Base-by-base conservation (phyloP, 2,888 invertebrate genomes). In the Phyllotreta cruciferae region DNA sequence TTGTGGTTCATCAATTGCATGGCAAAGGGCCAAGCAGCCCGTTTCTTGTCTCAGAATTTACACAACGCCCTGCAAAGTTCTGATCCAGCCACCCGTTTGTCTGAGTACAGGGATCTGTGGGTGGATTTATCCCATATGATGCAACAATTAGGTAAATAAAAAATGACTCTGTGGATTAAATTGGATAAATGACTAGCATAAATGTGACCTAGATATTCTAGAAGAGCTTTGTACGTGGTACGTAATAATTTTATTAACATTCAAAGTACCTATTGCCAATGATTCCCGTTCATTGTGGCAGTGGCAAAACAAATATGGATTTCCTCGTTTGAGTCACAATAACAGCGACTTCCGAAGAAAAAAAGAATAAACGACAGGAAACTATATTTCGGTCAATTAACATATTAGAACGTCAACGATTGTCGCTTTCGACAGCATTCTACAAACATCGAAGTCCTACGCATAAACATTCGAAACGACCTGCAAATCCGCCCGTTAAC, bases 111-210 rank as follows among this genome's bases (percentile, higher is more conserved):
- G 9, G 87, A 89, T 76, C 66, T 79, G 52, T 79, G 79, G 79
- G 88, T 90, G 0, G 90, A 90, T 73, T 79, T 90, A 24, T 90
- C 90, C 2, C 89, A 90, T 70, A 89, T 90, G 88, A 90, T 90
- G 90, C 90, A 90, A 76, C 90, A 90, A 75, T 79, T 90, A 64
- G 90, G 89, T 82, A 81, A 87, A 63, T 52, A 11, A 4, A 24
- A 24, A 24, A 3, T 24, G 24, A 3, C 4, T 24, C 4, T 24
- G 24, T 3, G 1, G 24, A 24, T 24, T 24, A 24, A 24, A 24
- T 41, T 41, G 4, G 10, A 41, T 41, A 41, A 41, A 24, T 24
- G 24, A 4, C 24, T 24, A 24, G 24, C 24, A 24, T 1, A 24
- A 24, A 24, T 24, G 24, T 24, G 24, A 24, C 24, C 24, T 24